Evolutionary conservation across 2,113 vertebrate species (phyloP).

Genomic region (Macaca nemestrina): DNA sequence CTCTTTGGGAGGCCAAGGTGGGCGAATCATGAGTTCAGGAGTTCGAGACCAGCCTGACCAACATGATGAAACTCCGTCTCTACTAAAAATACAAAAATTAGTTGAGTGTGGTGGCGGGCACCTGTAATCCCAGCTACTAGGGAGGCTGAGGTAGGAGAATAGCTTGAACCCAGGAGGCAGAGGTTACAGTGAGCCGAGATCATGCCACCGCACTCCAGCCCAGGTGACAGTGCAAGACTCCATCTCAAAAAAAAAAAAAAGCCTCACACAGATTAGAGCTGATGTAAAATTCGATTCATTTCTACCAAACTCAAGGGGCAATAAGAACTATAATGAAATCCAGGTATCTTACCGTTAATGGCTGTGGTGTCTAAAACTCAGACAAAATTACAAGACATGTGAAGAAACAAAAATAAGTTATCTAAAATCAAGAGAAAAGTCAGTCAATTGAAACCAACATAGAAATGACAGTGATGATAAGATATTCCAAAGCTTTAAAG

Average conservation of each 20-base stretch:
- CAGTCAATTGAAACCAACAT: neutral
- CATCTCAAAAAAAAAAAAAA: no score
- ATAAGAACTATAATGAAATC: neutral
- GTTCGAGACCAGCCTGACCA: no score
- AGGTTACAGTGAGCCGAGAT: no score
- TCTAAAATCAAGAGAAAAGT: neutral
- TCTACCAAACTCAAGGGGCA: neutral
- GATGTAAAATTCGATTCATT: neutral
- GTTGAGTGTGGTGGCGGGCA: fast-evolving
- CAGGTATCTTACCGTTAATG: neutral
- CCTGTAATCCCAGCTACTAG: no score
- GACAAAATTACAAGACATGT: neutral
- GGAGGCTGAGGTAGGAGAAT: no score
- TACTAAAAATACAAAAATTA: no score
- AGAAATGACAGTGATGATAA: neutral
- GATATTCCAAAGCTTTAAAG: neutral
- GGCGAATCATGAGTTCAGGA: no score
- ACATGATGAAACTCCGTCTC: no score
- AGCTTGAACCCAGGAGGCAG: no score
- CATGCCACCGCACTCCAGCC: no score
- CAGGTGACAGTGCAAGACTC: no score
- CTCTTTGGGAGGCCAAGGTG: neutral
- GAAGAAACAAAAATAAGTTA: neutral
- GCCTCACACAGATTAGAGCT: neutral
- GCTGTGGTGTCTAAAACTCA: neutral